A percentile compares a stretch with the other conserved stretches of the same genome.
These are phyloP conservation scores for Poecile atricapillus DNA, from an alignment of 2,113 vertebrate genomes.

Conservation along the genomic window DNA sequence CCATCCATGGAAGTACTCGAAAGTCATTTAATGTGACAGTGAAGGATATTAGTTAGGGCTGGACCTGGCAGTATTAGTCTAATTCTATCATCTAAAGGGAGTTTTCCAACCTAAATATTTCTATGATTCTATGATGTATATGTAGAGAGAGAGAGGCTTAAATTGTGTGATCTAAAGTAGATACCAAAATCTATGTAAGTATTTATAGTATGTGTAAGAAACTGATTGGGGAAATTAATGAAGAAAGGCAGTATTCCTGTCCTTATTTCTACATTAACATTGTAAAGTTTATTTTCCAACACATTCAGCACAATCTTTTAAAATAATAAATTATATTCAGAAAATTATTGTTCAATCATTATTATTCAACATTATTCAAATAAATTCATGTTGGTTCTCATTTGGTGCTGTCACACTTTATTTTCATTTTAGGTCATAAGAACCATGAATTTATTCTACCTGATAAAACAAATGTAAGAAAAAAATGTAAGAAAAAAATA, in stretches of 20 bases:
- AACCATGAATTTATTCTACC: not conserved
- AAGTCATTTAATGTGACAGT: not conserved
- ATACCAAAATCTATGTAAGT: not conserved
- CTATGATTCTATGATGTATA: not conserved
- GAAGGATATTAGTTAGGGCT: not conserved
- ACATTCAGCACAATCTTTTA: not conserved
- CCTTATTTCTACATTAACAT: not conserved
- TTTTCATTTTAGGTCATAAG: not conserved
- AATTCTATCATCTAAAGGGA: not conserved
- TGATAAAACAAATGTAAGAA: not conserved
- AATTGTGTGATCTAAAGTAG: not conserved
- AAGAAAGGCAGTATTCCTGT: not conserved
- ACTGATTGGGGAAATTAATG: not conserved
- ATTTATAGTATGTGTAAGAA: not conserved
- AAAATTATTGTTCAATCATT: not conserved
- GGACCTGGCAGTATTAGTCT: not conserved
- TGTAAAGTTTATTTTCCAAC: not conserved
- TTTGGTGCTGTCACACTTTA: not conserved
- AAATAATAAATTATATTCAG: not conserved
- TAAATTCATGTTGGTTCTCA: not conserved
- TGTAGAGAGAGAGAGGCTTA: not conserved
- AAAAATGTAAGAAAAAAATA: not conserved
- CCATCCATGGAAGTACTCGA: not conserved
- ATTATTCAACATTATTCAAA: not conserved
- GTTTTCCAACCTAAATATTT: not conserved